Base-by-base conservation (phyloP, 35 echinoderm and acorn worm genomes). In the Apostichopus parvimensis region DNA sequence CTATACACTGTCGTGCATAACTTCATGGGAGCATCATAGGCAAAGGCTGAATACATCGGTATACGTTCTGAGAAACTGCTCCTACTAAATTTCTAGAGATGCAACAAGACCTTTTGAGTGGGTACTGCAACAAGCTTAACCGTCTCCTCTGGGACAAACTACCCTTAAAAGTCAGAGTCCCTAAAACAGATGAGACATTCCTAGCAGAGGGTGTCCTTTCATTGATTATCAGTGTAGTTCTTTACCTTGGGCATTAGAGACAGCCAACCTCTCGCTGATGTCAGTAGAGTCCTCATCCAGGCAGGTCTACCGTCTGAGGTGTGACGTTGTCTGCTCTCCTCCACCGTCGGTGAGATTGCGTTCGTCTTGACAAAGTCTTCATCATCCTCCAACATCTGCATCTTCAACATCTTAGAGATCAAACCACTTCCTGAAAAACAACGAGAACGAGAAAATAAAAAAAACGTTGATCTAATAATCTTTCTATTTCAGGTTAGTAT, bases 321-420 rank as follows among this genome's bases (percentile, higher is more conserved):
- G 20, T 94, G 93, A 17, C 97, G 90, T 10, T 81, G 59, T 6
- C 91, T 76, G 25, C 70, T 70, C 71, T 94, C 93, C 70, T 91
- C 92, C 28, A 90, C 88, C 4, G 92, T 75, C 2, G 90, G 58
- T 8, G 87, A 34, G 71, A 68, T 82, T 55, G 82, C 53, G 15
- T 4, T 80, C 4, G 71, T 23, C 72, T 95, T 77, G 58, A 80
- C 62, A 58, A 95, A 93, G 24, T 96, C 97, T 8, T 98, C 97
- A 20, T 98, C 96, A 20, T 98, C 96, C 28, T 96, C 97, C 52
- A 99, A 87, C 87, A 95, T 68, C 15, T 94, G 93, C 97, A 99
- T 99, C 92, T 96, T 99, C 83, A 99, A 90, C 57, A 99, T 82
- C 78, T 99, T 99, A 24, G 95, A 89, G 73, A 99, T 99, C 91